phyloP scores from a whole-genome alignment of 2,888 invertebrate genomes.

The Hyppa rectilinea region DNA sequence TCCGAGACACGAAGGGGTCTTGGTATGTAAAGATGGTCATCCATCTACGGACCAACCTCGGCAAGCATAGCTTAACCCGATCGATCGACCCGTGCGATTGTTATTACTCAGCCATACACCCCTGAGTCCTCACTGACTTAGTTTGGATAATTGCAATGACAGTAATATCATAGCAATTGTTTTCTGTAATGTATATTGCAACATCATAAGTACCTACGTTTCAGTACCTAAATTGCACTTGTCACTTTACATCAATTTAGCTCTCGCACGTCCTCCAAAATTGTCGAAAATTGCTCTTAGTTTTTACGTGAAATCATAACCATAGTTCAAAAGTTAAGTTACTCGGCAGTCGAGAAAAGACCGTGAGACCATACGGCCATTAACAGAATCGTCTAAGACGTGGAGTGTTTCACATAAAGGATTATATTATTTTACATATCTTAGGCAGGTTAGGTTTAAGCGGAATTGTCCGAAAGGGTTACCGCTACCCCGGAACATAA shows the following conservation, averaged over 20 bases:
- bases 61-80: too few species aligned
- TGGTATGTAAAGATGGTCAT: too few species aligned
- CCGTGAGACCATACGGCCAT: background rate
- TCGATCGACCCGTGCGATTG: too few species aligned
- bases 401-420: background rate
- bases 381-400: background rate
- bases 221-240: slow-evolving; percentile 40
- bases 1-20: too few species aligned
- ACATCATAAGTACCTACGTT: slow-evolving; percentile 31
- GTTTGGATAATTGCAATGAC: too few species aligned
- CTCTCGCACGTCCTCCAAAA: slow-evolving; percentile 20
- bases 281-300: slow-evolving; percentile 27
- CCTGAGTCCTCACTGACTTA: too few species aligned
- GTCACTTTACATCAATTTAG: slow-evolving; percentile 51
- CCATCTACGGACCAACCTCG: too few species aligned
- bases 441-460: too few species aligned
- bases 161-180: slow-evolving; percentile 20
- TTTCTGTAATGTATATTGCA: slow-evolving; percentile 24
- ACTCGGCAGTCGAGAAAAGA: slow-evolving; percentile 10
- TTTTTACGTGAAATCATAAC: slow-evolving; percentile 17
- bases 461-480: too few species aligned
- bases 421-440: too few species aligned
- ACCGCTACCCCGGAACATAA: too few species aligned
- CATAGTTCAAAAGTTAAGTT: background rate
- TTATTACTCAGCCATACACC: too few species aligned